Conservation (phyloP, 2,888 invertebrate species). For the Priocnemis perturbator region DNA sequence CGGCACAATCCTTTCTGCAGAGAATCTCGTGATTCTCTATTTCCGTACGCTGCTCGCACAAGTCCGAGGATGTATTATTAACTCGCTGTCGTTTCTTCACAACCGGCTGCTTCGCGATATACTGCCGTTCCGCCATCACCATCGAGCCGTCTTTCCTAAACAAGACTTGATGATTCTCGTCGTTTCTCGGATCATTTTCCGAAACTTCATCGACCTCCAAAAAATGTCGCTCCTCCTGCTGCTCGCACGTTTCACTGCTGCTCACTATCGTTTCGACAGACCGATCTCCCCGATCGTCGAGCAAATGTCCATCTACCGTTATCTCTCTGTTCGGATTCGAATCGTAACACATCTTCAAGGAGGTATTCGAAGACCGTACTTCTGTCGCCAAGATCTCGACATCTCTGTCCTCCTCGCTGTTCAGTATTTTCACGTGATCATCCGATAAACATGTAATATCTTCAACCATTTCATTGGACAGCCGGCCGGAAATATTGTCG, state of each 20-base stretch:
- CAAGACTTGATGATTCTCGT: slow-evolving; percentile 62
- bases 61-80: slow-evolving; percentile 52
- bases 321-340: slow-evolving; percentile 14
- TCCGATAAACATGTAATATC: background rate
- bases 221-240: slow-evolving; percentile 20
- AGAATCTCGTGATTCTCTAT: slow-evolving; percentile 58
- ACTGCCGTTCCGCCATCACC: slow-evolving; percentile 46
- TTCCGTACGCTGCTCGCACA: slow-evolving; percentile 51
- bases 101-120: slow-evolving; percentile 35
- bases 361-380: slow-evolving; percentile 5
- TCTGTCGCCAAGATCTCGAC: background rate
- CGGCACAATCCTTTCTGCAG: slow-evolving; percentile 49
- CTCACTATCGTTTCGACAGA: background rate
- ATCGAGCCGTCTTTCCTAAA: slow-evolving; percentile 51
- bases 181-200: slow-evolving; percentile 59
- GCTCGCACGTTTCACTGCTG: slow-evolving; percentile 23
- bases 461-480: too few relatives aligned
- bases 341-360: slow-evolving; percentile 18
- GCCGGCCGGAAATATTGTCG: background rate
- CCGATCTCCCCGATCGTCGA: slow-evolving; percentile 15
- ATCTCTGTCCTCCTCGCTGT: slow-evolving; percentile 1
- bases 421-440: background rate
- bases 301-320: slow-evolving; percentile 5
- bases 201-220: slow-evolving; percentile 34
- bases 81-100: slow-evolving; percentile 53